Base-by-base conservation (phyloP, 2,797 vertebrate genomes). In the Octomys mimax region DNA sequence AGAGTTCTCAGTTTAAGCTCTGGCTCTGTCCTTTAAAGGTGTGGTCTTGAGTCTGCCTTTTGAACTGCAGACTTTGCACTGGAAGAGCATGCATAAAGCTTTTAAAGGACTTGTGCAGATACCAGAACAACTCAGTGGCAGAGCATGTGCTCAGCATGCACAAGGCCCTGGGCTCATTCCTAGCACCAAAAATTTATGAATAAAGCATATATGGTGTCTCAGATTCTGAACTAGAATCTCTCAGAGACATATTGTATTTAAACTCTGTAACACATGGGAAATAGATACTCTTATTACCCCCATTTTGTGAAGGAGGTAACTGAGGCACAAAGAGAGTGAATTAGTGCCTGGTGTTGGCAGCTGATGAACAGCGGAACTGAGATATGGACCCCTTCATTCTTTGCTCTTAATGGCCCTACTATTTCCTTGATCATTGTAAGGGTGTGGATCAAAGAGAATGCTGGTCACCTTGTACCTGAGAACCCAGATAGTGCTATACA, bases 211-310 rank as follows among this genome's bases (percentile, higher is more conserved):
- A 22, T 36, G 21, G 1, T 33, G 54, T 11, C 13, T 21, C 70
- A 12, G 28, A n/a, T 22, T 22, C 49, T 39, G 33, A 42, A 21
- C 78, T 39, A 24, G 61, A 46, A 46, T 39, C n/a, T 21, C 84
- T 28, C n/a, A 1, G 4, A 64, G 62, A 24, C 4, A 0, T 10
- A 1, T 8, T 3, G 1, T 33, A 36, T 54, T 59, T 31, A 14
- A 73, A 52, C 39, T 84, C 84, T 28, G 0, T 21, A 12, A 21
- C 6, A 21, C 49, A 14, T 0, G 31, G 4, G 6, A 26, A 3
- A 33, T 12, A 1, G 16, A 9, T 21, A 39, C 21, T 90, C 54
- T 70, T 31, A 2, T 31, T 8, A 28, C 5, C 4, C 21, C 77
- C 14, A 0, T 39, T 86, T 61, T 66, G 16, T 33, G 89, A 87